Conservation (phyloP, 2,113 vertebrate genomes). For the Dunckerocampus dactyliophorus region DNA sequence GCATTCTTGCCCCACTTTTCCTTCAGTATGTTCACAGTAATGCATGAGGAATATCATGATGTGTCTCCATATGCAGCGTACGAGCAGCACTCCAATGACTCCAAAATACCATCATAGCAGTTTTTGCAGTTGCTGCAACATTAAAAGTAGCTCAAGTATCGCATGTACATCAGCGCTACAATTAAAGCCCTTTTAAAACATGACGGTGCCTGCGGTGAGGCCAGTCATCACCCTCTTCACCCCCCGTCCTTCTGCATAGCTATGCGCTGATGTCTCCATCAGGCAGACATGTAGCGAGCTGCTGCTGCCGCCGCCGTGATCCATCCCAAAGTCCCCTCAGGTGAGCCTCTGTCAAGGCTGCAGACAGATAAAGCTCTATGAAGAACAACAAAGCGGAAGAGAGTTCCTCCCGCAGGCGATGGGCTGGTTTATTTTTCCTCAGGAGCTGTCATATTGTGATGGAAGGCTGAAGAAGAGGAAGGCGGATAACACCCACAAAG, state of each 20-base stretch:
- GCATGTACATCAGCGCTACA: conserved; percentile 2
- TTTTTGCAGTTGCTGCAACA: no score
- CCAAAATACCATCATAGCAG: no score
- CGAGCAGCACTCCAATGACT: no score
- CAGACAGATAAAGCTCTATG: conserved; percentile 58
- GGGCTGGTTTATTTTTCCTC: conserved; percentile 40
- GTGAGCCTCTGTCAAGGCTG: conserved; percentile 60
- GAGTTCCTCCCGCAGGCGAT: conserved; percentile 49
- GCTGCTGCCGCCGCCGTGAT: conserved; percentile 44
- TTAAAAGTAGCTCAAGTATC: no score
- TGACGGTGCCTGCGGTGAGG: conserved; percentile 49
- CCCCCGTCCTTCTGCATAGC: conserved; percentile 57
- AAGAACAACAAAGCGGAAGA: conserved; percentile 57
- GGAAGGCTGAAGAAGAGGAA: conserved; percentile 22
- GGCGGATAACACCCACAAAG: conserved; percentile 27
- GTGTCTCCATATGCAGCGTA: no score
- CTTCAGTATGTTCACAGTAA: no score
- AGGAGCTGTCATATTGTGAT: conserved; percentile 50
- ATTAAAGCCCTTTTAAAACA: conserved; percentile 46
- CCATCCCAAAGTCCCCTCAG: conserved; percentile 45
- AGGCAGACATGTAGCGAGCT: conserved; percentile 48
- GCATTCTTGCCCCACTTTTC: conserved; percentile 22
- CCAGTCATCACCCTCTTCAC: conserved; percentile 18
- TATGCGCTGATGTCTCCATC: conserved; percentile 59
- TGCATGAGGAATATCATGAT: no score